Evolutionary conservation across 1,140 invertebrate genomes (phyloP), one percentile per base, ranked within the genome.

Genomic region (Aricia agestis): DNA sequence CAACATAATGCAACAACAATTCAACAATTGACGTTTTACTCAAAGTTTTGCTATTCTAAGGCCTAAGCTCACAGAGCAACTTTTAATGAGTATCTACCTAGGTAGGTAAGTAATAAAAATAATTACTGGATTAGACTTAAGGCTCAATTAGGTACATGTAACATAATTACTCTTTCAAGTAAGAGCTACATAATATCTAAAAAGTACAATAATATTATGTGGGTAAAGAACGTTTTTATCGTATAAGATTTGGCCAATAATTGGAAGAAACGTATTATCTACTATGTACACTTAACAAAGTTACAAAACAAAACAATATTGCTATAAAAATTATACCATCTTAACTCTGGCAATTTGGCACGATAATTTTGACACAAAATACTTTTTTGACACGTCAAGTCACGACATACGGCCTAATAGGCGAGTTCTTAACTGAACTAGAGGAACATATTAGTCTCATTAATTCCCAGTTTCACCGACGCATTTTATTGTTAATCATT

Each of bases 381-480:
- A 65, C 70, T 70, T 45, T 32, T 74, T 73, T 76, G 70, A 72
- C 76, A 75, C 70, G 74, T 73, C 72, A 77, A 71, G 72, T 76
- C 71, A 76, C 69, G 71, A 74, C 73, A 71, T 57, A 58, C 71
- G 52, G 71, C 73, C 67, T 73, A 70, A 67, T 76, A 76, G 77
- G 74, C 77, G 72, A 66, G 58, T 19, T 68, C 61, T 71, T 69
- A 71, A 71, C 41, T 7, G 67, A 67, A 66, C 70, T 71, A 69
- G 61, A 77, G 77, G 77, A 78, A 78, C 77, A 72, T 78, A 73
- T 75, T 52, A 71, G 68, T 68, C 59, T 76, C 69, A 72, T 61
- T 63, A 19, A 52, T 45, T 42, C 61, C 36, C 17, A 45, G 31
- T 25, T 45, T 75, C 36, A 66, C 45, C 45, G 4, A 52, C 45